These are phyloP conservation scores for Platycnemis pennipes DNA, from an alignment of 2,888 invertebrate species.

Conservation along the genomic window DNA sequence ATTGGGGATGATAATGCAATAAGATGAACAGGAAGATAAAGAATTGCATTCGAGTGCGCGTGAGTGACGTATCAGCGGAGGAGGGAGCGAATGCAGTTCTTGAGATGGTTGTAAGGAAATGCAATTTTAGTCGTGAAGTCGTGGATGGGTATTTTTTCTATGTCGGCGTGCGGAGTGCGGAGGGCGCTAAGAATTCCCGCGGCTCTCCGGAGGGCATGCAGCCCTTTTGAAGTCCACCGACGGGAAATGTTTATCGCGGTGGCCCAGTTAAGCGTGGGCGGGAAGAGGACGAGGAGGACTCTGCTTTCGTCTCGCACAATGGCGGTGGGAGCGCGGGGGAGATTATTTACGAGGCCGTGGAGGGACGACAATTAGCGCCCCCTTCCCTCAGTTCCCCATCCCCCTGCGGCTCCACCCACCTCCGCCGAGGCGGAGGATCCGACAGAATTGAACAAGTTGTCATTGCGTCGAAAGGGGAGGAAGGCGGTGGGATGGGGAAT, in stretches of 20 bases:
- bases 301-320: background rate
- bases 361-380: conserved; percentile 3
- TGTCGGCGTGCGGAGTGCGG: too few relatives aligned
- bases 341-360: background rate
- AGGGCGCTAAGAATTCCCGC: background rate
- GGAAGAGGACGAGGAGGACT: background rate
- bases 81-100: too few relatives aligned
- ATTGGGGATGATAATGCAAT: too few relatives aligned
- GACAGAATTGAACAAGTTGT: background rate
- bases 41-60: too few relatives aligned
- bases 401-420: background rate
- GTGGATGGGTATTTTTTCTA: too few relatives aligned
- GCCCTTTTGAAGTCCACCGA: background rate
- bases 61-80: too few relatives aligned
- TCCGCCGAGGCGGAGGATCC: background rate
- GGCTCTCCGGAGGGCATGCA: background rate
- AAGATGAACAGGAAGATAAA: too few relatives aligned
- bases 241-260: conserved; percentile 1
- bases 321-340: background rate
- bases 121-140: too few relatives aligned
- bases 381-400: background rate
- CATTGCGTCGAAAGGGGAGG: background rate
- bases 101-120: too few relatives aligned
- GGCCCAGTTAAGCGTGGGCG: background rate
- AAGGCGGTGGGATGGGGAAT: background rate